These are phyloP conservation scores for Sycophaga agraensis DNA, from an alignment of 1,140 invertebrate genomes.

Conservation along the genomic window DNA sequence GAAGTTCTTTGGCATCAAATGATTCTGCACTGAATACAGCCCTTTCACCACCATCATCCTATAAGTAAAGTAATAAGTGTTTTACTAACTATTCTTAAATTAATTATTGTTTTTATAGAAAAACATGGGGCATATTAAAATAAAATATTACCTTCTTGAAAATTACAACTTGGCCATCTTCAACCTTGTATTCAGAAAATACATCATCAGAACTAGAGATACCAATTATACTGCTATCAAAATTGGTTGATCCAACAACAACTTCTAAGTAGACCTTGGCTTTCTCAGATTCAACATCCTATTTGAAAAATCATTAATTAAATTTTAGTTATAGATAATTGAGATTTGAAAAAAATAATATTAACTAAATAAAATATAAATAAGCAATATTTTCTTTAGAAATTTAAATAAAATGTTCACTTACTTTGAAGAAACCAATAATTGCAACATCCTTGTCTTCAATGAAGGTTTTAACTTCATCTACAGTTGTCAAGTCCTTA, in stretches of 20 bases:
- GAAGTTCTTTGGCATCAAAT: slow-evolving; percentile 68
- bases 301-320: slow-evolving; percentile 28
- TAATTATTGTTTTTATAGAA: too few relatives aligned
- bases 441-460: slow-evolving; percentile 78
- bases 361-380: neutral
- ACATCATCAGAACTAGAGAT: slow-evolving; percentile 78
- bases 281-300: slow-evolving; percentile 72
- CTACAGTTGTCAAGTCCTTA: slow-evolving; percentile 72
- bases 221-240: slow-evolving; percentile 87
- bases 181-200: slow-evolving; percentile 73
- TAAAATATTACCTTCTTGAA: slow-evolving; percentile 80
- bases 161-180: slow-evolving; percentile 75
- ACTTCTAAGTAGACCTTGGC: slow-evolving; percentile 84
- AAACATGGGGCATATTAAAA: neutral
- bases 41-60: slow-evolving; percentile 90
- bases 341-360: too few relatives aligned
- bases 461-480: slow-evolving; percentile 83
- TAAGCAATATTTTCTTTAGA: too few relatives aligned
- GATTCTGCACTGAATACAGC: slow-evolving; percentile 75
- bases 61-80: slow-evolving; percentile 32
- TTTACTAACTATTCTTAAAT: neutral
- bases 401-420: neutral
- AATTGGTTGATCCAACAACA: slow-evolving; percentile 80
- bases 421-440: slow-evolving; percentile 91
- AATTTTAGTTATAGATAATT: too few relatives aligned